A percentile compares a stretch with the other conserved stretches of the same genome.
phyloP scores from a whole-genome alignment of 2,888 invertebrate genomes.

The Leptopterna dolabrata region DNA sequence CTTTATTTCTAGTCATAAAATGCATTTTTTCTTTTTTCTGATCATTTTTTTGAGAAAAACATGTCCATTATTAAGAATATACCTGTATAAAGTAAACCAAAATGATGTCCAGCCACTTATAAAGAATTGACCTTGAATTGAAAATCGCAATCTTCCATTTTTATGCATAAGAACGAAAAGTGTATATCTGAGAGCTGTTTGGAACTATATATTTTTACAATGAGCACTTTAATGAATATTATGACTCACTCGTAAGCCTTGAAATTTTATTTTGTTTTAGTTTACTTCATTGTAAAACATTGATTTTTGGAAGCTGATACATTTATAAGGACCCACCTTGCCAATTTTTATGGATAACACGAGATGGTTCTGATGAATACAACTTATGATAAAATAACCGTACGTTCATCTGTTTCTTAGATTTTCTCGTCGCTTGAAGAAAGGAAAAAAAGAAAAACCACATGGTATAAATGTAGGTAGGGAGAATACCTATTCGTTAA shows the following conservation, averaged over 20 bases:
- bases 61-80: slow-evolving; percentile 8
- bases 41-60: background rate
- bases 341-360: background rate
- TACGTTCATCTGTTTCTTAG: background rate
- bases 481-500: background rate
- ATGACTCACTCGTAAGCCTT: slow-evolving; percentile 35
- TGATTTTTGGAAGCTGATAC: background rate
- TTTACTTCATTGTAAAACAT: background rate
- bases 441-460: background rate
- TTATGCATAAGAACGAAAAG: slow-evolving; percentile 39
- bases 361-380: background rate
- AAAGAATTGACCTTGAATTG: slow-evolving; percentile 40
- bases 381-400: background rate
- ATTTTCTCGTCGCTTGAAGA: background rate
- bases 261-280: background rate
- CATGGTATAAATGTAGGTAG: background rate
- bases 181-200: slow-evolving; percentile 39
- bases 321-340: background rate
- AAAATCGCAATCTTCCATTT: slow-evolving; percentile 46
- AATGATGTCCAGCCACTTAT: slow-evolving; percentile 21
- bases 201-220: slow-evolving; percentile 42
- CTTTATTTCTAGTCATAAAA: slow-evolving; percentile 50
- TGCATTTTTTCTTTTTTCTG: slow-evolving; percentile 36
- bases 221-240: slow-evolving; percentile 13
- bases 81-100: background rate